Evolutionary conservation across 2,888 invertebrate genomes (phyloP), one percentile per base, ranked within the genome.

Genomic region (Bibio marci): DNA sequence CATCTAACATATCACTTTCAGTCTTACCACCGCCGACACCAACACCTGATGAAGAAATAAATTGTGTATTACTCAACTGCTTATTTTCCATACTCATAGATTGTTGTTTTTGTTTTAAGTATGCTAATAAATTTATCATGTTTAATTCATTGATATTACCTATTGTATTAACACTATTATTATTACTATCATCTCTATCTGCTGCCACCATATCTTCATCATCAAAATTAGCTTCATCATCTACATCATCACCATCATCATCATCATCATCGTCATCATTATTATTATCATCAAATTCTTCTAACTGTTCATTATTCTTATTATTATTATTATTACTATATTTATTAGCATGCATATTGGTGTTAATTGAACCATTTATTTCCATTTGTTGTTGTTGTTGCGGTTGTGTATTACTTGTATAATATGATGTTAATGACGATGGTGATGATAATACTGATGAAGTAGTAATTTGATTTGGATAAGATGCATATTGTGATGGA

Each of bases 381-480:
- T 22, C 22, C 22, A 22, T 22, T 22, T 3, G 14, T 10, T 19
- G 31, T 4, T 31, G n/a, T 12, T 15, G 12, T 4, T 31, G 4
- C 15, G 11, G 8, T 15, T 35, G 25, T 12, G 4, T 28, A 11
- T 12, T 17, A 22, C 12, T 27, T 36, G 26, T 15, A 4, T 8
- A 10, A 15, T n/a, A 17, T 18, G 35, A 30, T 30, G 22, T 26
- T 36, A n/a, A n/a, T n/a, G n/a, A n/a, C n/a, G n/a, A n/a, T n/a
- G n/a, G 49, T 42, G 48, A 44, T 41, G 4, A 43, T 7, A 13
- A 43, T 26, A 22, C 11, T 13, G 34, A 15, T 22, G 18, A 5
- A 13, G 10, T n/a, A n/a, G n/a, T 47, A 30, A 53, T 46, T 18
- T 51, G 52, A 4, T 26, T 32, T n/a, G 40, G 41, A 12, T 22